Base-by-base conservation (phyloP, 2,888 invertebrate genomes). In the Leucophenga maculata region DNA sequence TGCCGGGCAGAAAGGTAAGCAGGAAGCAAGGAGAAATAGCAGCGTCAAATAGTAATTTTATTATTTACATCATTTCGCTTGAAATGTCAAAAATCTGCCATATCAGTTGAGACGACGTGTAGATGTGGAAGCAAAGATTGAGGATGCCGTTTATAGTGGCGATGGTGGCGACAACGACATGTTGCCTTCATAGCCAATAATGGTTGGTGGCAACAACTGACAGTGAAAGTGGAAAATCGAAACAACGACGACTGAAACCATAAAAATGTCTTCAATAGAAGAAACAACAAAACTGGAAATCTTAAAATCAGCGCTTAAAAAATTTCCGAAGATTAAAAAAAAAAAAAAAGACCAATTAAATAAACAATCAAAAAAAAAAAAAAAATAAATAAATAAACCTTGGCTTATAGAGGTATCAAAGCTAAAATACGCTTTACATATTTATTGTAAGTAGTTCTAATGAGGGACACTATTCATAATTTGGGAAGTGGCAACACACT, bases 221-320 rank as follows among this genome's bases (percentile, higher is more conserved):
- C n/a, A 50, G 50, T 57, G 26, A 20, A 57, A 57, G 31, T 57
- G 31, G 57, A 6, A 20, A 22, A 16, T 32, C 22, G 46, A 60
- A 65, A 69, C 70, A 69, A 57, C 52, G 70, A 69, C 70, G 69
- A 57, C 52, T 69, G 71, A 73, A 71, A 39, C 64, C 71, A 72
- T 77, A 67, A 68, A 76, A 74, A 69, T 73, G 69, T 69, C 70
- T 55, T 26, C 62, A 64, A 62, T 18, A 64, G 13, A 52, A 66
- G 20, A 52, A 26, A 55, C 8, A 62, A 18, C 11, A 39, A 39
- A 39, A 39, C 39, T 39, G 31, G 13, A 55, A 55, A 57, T 46
- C 14, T 14, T 60, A 20, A 22, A 46, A 11, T 31, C 4, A 31
- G 50, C 59, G 48, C 22, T 59, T 62, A 48, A 65, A 50, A 59